Conservation (phyloP, 1,140 invertebrate species). For the Liolophura sinensis region DNA sequence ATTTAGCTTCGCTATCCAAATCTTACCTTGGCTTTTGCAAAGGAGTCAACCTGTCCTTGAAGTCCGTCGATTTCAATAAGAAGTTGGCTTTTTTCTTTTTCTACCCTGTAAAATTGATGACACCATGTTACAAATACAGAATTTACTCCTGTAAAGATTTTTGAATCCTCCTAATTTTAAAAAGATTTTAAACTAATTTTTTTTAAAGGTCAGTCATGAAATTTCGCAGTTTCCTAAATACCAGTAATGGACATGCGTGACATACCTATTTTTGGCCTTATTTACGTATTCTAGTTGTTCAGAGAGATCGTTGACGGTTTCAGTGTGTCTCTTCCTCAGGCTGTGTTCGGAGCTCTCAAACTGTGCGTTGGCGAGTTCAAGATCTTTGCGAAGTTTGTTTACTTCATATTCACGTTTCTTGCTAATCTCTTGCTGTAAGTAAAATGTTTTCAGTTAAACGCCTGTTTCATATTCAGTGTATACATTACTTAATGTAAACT, state of each 20-base stretch:
- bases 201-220: too few species aligned
- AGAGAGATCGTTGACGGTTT: slow-evolving; percentile 54
- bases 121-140: not conserved
- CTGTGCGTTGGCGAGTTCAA: slow-evolving; percentile 48
- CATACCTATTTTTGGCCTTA: slow-evolving; percentile 53
- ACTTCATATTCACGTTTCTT: slow-evolving; percentile 55
- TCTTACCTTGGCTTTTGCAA: slow-evolving; percentile 52
- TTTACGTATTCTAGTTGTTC: slow-evolving; percentile 55
- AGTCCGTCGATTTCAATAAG: slow-evolving; percentile 57
- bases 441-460: not conserved
- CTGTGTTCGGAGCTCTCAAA: slow-evolving; percentile 48
- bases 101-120: slow-evolving; percentile 37
- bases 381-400: slow-evolving; percentile 54
- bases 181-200: too few species aligned
- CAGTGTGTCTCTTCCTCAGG: slow-evolving; percentile 54
- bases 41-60: slow-evolving; percentile 46
- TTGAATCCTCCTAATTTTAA: too few species aligned
- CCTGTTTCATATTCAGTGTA: not conserved
- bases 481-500: not conserved
- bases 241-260: not conserved
- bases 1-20: not conserved
- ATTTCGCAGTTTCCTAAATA: not conserved
- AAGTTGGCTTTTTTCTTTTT: slow-evolving; percentile 57
- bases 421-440: slow-evolving; percentile 46
- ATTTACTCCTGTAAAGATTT: too few species aligned